Evolutionary conservation across 2,113 vertebrate genomes (phyloP).

Genomic region (Haliaeetus leucogaster): DNA sequence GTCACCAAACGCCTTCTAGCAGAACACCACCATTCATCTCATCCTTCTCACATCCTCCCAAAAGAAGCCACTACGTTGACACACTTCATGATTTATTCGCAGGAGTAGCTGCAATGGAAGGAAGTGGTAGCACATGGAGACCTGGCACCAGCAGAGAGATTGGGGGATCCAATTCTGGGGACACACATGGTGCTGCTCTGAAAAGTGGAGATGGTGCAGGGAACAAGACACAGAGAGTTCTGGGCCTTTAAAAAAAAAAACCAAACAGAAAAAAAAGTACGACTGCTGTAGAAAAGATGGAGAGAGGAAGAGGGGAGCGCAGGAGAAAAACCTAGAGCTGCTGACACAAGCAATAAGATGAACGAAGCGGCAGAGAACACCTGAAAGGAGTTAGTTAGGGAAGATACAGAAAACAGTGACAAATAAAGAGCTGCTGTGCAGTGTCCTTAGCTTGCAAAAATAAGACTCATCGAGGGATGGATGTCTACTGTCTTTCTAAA

Average conservation of each 20-base stretch:
- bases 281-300: not conserved
- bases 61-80: not conserved
- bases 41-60: not conserved
- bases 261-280: not conserved
- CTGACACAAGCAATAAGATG: not conserved
- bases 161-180: not conserved
- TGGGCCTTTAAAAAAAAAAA: not conserved
- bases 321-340: not conserved
- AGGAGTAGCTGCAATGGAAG: not conserved
- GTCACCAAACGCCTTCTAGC: slow-evolving; percentile 4
- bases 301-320: not conserved
- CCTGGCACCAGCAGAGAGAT: not conserved
- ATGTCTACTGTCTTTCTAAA: not conserved
- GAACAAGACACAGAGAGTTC: not conserved
- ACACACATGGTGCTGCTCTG: not conserved
- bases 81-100: not conserved
- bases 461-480: not conserved
- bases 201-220: not conserved
- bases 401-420: not conserved
- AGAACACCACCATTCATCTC: not conserved
- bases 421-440: not conserved
- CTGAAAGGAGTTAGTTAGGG: not conserved
- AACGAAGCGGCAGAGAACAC: not conserved
- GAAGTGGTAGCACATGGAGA: not conserved
- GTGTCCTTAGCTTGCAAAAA: not conserved